A percentile compares a stretch with the other conserved stretches of the same genome.
These are phyloP conservation scores for Alaudala cheleensis DNA, from an alignment of 2,113 vertebrate species.

Conservation along the genomic window DNA sequence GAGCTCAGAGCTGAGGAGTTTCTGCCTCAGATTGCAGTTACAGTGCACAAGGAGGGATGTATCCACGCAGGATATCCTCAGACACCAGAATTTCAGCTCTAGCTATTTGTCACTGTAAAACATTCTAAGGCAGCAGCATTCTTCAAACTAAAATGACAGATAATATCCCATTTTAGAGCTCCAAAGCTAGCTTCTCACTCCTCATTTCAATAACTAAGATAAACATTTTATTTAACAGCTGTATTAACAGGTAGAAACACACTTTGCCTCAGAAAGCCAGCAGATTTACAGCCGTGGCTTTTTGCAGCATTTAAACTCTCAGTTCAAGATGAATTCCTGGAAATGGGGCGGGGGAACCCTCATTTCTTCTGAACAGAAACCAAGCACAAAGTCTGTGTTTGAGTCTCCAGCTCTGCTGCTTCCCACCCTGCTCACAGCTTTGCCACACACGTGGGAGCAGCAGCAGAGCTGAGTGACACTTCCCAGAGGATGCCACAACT, in stretches of 20 bases:
- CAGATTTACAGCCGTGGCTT: not conserved
- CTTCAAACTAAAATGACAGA: constrained; percentile 9
- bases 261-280: not conserved
- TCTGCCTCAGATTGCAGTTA: not conserved
- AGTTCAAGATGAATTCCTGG: not conserved
- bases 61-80: not conserved
- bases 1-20: not conserved
- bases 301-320: not conserved
- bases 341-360: accelerated
- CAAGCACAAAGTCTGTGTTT: not conserved
- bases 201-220: constrained; percentile 22
- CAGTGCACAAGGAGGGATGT: not conserved
- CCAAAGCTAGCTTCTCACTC: not conserved
- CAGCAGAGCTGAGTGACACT: accelerated
- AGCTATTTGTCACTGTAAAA: not conserved
- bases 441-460: accelerated
- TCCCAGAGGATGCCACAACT: too few species aligned
- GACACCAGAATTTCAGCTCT: not conserved
- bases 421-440: too few species aligned
- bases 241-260: not conserved
- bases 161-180: not conserved
- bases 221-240: not conserved
- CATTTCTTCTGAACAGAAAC: not conserved
- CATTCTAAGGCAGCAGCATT: not conserved
- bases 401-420: not conserved